These are phyloP conservation scores for Nylanderia fulva DNA, from an alignment of 1,140 invertebrate genomes.

Conservation along the genomic window DNA sequence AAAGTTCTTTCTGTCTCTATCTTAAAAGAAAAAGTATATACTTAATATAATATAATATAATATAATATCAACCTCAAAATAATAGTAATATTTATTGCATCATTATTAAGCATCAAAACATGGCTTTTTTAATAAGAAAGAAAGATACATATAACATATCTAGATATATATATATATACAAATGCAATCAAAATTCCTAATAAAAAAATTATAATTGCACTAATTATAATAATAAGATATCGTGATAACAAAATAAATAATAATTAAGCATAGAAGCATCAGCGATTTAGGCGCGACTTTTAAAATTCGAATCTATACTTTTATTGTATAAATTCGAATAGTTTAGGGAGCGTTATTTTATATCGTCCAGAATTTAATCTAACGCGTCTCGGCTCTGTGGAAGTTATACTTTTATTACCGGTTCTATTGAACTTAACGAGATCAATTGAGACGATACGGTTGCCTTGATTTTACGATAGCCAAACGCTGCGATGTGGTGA, in stretches of 20 bases:
- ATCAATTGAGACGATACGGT: slow-evolving; percentile 82
- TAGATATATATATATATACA: too few relatives aligned
- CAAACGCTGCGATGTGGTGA: slow-evolving; percentile 56
- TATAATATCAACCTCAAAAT: neutral
- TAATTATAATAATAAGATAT: neutral
- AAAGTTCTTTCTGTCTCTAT: too few relatives aligned
- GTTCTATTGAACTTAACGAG: slow-evolving; percentile 84
- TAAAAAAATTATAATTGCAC: neutral
- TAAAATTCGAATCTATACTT: neutral
- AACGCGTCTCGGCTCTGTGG: slow-evolving; percentile 67
- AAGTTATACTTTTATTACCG: slow-evolving; percentile 82
- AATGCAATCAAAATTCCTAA: neutral
- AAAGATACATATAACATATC: too few relatives aligned
- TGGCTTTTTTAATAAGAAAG: neutral
- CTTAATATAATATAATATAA: too few relatives aligned
- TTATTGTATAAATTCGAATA: slow-evolving; percentile 34
- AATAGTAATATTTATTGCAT: neutral
- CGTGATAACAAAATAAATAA: too few relatives aligned
- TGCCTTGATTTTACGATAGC: slow-evolving; percentile 83
- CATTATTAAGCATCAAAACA: neutral
- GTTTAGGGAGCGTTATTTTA: slow-evolving; percentile 56
- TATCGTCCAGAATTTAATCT: slow-evolving; percentile 69
- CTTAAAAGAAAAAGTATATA: too few relatives aligned
- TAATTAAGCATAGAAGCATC: too few relatives aligned
- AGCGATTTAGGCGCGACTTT: too few relatives aligned